Percentiles rank a stretch among this genome's conserved stretches.
Evolutionary conservation across 2,888 invertebrate species (phyloP).

Genomic region (Pheosia tremula): DNA sequence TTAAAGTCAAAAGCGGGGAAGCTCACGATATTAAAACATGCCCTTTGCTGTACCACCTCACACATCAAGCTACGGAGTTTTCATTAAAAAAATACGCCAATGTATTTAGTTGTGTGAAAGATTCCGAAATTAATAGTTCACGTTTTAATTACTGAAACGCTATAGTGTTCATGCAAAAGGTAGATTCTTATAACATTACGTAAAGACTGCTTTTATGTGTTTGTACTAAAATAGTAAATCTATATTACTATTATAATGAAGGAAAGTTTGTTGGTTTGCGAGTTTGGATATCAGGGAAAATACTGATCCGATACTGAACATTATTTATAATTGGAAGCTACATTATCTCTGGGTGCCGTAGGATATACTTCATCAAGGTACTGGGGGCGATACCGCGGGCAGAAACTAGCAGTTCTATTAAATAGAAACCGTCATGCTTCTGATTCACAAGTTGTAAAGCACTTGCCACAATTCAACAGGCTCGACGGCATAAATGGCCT

Average conservation of each 20-base stretch:
- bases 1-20: neutral
- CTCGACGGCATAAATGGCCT: neutral
- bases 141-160: neutral
- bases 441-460: neutral
- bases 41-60: neutral
- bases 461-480: neutral
- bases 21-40: neutral
- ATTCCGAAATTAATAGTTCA: neutral
- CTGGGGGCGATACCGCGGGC: too few relatives aligned
- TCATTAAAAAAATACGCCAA: constrained; percentile 7
- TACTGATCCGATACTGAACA: too few relatives aligned
- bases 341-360: too few relatives aligned
- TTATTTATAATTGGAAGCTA: too few relatives aligned
- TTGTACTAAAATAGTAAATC: too few relatives aligned
- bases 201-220: too few relatives aligned
- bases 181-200: too few relatives aligned
- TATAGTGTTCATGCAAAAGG: too few relatives aligned
- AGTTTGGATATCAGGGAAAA: too few relatives aligned
- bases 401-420: neutral
- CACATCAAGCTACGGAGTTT: constrained; percentile 4
- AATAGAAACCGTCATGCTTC: neutral
- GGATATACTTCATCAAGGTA: too few relatives aligned
- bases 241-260: too few relatives aligned
- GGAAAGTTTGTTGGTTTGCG: too few relatives aligned
- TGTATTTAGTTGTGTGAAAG: neutral